These are phyloP conservation scores for Paralichthys olivaceus DNA, from an alignment of 2,113 vertebrate genomes.

Conservation along the genomic window DNA sequence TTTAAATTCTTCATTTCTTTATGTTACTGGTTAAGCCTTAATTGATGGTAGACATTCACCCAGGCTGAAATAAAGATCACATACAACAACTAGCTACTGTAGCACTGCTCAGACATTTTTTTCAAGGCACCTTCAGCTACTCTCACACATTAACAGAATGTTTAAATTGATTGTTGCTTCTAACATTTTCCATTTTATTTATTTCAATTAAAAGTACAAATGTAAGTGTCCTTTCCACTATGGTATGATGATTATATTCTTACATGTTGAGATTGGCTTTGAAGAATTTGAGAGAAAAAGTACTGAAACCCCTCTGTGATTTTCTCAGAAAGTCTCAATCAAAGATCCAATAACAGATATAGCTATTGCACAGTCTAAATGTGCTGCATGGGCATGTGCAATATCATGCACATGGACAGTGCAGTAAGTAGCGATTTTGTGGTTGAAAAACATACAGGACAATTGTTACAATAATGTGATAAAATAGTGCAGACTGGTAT, in stretches of 20 bases:
- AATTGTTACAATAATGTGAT: conserved; percentile 13
- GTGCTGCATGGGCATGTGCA: conserved; percentile 4
- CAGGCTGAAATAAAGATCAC: neutral
- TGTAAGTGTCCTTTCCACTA: neutral
- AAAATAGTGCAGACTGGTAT: conserved; percentile 3
- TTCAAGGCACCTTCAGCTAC: neutral
- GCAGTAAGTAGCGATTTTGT: conserved; percentile 28
- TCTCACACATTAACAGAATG: neutral
- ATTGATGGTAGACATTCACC: neutral
- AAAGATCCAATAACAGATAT: neutral
- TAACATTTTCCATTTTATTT: neutral
- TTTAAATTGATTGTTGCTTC: neutral
- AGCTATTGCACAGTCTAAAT: neutral
- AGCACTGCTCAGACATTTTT: neutral
- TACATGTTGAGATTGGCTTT: neutral
- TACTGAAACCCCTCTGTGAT: neutral
- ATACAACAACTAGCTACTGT: no score
- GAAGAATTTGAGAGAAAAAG: neutral
- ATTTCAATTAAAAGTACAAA: neutral
- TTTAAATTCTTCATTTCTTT: neutral
- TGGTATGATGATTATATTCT: neutral
- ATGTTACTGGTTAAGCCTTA: neutral
- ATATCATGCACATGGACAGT: conserved; percentile 17
- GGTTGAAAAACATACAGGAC: conserved; percentile 1
- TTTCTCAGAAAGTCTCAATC: neutral